Percentiles rank a stretch among this genome's conserved stretches.
These are phyloP conservation scores for Leptogaster cylindrica DNA, from an alignment of 2,888 invertebrate genomes.

Conservation along the genomic window DNA sequence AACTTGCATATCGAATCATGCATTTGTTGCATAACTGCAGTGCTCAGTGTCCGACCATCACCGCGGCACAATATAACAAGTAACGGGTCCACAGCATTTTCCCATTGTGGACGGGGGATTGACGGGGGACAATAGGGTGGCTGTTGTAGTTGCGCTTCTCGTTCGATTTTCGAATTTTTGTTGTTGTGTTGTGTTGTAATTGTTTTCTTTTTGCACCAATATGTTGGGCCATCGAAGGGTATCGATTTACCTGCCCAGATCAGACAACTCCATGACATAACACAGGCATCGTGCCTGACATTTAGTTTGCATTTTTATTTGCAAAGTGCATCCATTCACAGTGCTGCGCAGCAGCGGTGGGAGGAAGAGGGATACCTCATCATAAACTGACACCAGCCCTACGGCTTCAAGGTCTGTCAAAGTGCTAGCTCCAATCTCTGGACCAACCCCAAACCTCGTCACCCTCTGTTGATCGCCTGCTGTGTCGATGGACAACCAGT, in stretches of 20 bases:
- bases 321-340: slow-evolving; percentile 5
- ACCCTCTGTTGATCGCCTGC: background rate
- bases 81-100: background rate
- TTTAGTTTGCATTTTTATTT: slow-evolving; percentile 38
- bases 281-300: slow-evolving; percentile 42
- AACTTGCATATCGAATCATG: slow-evolving; percentile 30
- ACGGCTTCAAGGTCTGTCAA: slow-evolving; percentile 12
- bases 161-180: slow-evolving; percentile 42
- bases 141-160: slow-evolving; percentile 5
- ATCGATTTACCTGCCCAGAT: slow-evolving; percentile 41
- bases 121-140: background rate
- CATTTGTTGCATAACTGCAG: slow-evolving; percentile 39
- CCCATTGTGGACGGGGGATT: background rate
- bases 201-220: slow-evolving; percentile 46
- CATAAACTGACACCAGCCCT: background rate
- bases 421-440: background rate
- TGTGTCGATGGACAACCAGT: background rate
- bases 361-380: background rate
- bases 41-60: slow-evolving; percentile 21
- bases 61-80: background rate
- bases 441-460: background rate
- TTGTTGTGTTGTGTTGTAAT: no score
- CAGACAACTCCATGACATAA: slow-evolving; percentile 1
- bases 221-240: slow-evolving; percentile 32
- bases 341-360: background rate